These are phyloP conservation scores for Ennomos erosarius DNA, from an alignment of 2,888 invertebrate species.

Conservation along the genomic window DNA sequence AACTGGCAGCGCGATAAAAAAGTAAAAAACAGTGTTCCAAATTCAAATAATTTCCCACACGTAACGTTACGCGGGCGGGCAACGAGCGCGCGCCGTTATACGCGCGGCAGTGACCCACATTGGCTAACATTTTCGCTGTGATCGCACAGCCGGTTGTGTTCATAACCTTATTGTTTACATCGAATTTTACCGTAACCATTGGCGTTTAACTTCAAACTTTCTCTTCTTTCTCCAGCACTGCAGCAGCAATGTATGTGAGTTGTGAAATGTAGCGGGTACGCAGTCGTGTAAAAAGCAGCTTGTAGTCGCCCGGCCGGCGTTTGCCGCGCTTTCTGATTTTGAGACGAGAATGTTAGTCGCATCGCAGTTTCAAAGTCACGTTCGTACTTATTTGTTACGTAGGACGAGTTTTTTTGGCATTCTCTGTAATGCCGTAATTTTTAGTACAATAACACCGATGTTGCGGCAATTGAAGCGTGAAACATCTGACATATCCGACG, in stretches of 20 bases:
- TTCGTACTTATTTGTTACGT: conserved; percentile 76
- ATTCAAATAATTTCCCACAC: conserved; percentile 85
- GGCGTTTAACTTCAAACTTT: conserved; percentile 40
- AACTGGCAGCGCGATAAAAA: conserved; percentile 68
- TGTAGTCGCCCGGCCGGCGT: conserved; percentile 46
- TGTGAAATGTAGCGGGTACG: conserved; percentile 18
- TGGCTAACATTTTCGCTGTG: conserved; percentile 66
- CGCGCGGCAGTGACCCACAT: conserved; percentile 83
- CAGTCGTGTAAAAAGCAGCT: conserved; percentile 40
- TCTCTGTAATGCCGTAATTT: conserved; percentile 37
- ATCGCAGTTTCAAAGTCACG: conserved; percentile 70
- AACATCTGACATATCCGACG: background rate
- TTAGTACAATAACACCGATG: conserved; percentile 16
- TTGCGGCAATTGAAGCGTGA: conserved; percentile 12
- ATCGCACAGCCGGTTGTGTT: conserved; percentile 61
- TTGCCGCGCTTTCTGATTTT: conserved; percentile 83
- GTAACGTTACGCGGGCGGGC: conserved; percentile 85
- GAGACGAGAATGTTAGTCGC: conserved; percentile 62
- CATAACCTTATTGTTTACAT: conserved; percentile 69
- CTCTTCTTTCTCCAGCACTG: conserved; percentile 27
- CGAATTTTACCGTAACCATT: conserved; percentile 39
- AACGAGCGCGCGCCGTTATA: conserved; percentile 82
- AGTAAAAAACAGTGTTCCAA: conserved; percentile 78
- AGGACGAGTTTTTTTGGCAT: conserved; percentile 63
- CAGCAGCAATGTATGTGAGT: conserved; percentile 49